Percentiles rank a stretch among this genome's conserved stretches.
These are phyloP conservation scores for Telenomus remus DNA, from an alignment of 1,140 invertebrate species.

Conservation along the genomic window DNA sequence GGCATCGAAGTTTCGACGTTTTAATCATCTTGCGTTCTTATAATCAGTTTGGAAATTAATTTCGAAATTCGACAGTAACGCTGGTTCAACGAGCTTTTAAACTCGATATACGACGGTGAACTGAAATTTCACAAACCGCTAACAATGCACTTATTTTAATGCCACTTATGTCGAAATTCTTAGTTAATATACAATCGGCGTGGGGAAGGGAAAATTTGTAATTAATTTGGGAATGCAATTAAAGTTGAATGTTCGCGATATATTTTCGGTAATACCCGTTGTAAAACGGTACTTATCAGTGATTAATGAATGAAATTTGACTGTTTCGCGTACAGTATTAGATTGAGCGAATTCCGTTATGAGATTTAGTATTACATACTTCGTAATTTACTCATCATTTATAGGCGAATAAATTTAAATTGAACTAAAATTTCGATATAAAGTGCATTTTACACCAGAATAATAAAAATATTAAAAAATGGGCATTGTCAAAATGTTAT, in stretches of 20 bases:
- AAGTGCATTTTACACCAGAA: too few relatives aligned
- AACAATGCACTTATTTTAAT: constrained; percentile 31
- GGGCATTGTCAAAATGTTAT: too few relatives aligned
- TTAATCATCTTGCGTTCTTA: constrained; percentile 15
- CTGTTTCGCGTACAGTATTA: too few relatives aligned
- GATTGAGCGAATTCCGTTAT: too few relatives aligned
- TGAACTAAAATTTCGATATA: too few relatives aligned
- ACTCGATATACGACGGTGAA: constrained; percentile 14
- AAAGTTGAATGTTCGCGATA: constrained; percentile 1
- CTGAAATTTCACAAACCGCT: constrained; percentile 25
- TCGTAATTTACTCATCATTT: too few relatives aligned
- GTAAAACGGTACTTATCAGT: too few relatives aligned
- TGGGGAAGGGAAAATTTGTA: background rate
- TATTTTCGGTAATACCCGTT: constrained; percentile 1
- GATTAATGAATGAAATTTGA: too few relatives aligned
- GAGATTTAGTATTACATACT: too few relatives aligned
- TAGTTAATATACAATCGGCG: constrained; percentile 14
- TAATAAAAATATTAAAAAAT: too few relatives aligned
- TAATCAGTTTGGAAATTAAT: constrained; percentile 19
- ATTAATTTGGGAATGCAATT: constrained; percentile 21
- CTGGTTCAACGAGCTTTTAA: constrained; percentile 20
- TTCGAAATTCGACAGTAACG: constrained; percentile 11
- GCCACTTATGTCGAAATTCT: constrained; percentile 22
- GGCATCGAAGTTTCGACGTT: background rate
- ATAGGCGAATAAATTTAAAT: too few relatives aligned